Evolutionary conservation across 1,140 invertebrate genomes (phyloP), one percentile per base, ranked within the genome.

Genomic region (Varroa destructor): DNA sequence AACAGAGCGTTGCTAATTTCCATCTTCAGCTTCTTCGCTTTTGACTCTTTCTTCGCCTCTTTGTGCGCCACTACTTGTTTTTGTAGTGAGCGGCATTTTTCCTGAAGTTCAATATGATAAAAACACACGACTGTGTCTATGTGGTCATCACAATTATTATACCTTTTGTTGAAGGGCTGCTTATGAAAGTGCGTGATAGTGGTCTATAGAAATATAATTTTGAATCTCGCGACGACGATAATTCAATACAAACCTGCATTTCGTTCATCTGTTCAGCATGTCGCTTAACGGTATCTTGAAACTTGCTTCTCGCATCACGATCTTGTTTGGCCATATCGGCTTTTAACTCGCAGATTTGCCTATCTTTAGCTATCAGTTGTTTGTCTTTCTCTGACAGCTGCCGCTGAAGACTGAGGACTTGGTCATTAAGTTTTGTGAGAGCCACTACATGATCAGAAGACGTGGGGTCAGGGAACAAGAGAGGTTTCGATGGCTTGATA

Each of bases 401-500:
- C 79, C 93, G 94, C 78, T 95, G 89, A n/a, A 96, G 80, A 77
- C 86, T 87, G 51, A 91, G 90, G 75, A 96, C 93, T 77, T 93
- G 88, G 79, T 97, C 93, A 77, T 90, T 90, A 0, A 97, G 84
- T 79, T 94, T 90, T 14, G 92, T 94, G 78, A 95, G 89, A 0
- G 90, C 90, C 8, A 94, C 90, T 40, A 96, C 88, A 78, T 95
- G 91, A 79, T 97, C 93, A 0, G 90, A 90, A 77, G 87, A 90
- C 76, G 89, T 90, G 0, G 89, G 88, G 81, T 93, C 91, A 54
- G 76, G 58, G 4, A 76, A 72, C 2, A 67, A 12, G 61, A 67
- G 40, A 12, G 61, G 61, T 46, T 67, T 67, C 61, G 61, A 67
- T 25, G 61, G 14, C 46, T 67, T 67, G 12, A 67, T 37, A 14